Conservation (phyloP, 2,888 invertebrate species). For the Pandemis corylana region DNA sequence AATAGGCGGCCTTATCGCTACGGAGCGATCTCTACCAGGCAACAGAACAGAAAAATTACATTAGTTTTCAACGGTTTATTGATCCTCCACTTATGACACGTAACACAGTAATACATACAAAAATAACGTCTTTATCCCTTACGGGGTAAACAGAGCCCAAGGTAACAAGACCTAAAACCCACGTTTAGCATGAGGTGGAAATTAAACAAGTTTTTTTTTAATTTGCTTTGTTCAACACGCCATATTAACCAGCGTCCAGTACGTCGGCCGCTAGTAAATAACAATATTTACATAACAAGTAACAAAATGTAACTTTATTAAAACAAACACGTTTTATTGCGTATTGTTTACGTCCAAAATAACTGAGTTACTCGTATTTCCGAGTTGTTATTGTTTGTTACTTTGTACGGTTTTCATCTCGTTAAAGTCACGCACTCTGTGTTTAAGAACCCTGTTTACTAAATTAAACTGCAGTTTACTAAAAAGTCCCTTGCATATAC, state of each 20-base stretch:
- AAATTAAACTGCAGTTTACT: conserved; percentile 48
- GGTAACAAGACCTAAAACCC: too few species aligned
- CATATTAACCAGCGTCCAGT: background rate
- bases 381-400: conserved; percentile 24
- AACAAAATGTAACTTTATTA: conserved; percentile 34
- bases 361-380: conserved; percentile 31
- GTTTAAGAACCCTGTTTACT: conserved; percentile 55
- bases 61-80: too few species aligned
- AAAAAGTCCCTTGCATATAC: background rate
- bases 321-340: conserved; percentile 40
- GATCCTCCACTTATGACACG: too few species aligned
- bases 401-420: conserved; percentile 41
- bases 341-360: conserved; percentile 38
- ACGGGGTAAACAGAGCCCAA: too few species aligned
- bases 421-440: conserved; percentile 57
- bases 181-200: too few species aligned
- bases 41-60: too few species aligned
- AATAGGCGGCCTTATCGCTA: too few species aligned
- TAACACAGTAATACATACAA: too few species aligned
- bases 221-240: background rate
- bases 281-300: conserved; percentile 36
- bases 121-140: too few species aligned
- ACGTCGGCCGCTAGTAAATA: background rate
- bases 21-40: too few species aligned
- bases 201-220: background rate